phyloP scores from a whole-genome alignment of 2,113 vertebrate species.

The Tenebrosternarchus preto region DNA sequence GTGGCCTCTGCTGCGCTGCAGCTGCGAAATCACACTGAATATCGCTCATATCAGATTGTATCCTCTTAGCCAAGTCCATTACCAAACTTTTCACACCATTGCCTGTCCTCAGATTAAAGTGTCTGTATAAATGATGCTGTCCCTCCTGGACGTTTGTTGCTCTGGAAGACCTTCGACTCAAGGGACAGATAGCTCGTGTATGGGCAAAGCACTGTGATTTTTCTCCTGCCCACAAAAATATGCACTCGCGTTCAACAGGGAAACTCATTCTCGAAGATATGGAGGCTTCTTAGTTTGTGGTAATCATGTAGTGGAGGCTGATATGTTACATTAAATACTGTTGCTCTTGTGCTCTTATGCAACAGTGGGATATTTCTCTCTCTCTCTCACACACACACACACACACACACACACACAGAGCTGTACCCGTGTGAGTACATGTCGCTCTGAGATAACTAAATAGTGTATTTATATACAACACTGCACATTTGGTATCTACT shows the following conservation, averaged over 20 bases:
- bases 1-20: constrained; percentile 31
- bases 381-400: neutral
- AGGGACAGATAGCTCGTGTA: neutral
- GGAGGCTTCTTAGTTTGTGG: neutral
- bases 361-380: neutral
- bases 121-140: neutral
- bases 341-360: neutral
- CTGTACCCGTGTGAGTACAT: too few relatives aligned
- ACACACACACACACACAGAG: neutral
- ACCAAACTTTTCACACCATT: constrained; percentile 19
- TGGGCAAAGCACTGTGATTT: constrained; percentile 19
- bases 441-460: too few relatives aligned
- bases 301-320: neutral
- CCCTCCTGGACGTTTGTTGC: neutral
- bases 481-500: too few relatives aligned
- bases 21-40: constrained; percentile 35
- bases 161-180: neutral
- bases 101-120: neutral
- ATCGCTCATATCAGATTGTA: constrained; percentile 27
- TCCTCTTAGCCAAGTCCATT: constrained; percentile 23
- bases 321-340: constrained; percentile 1
- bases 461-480: too few relatives aligned
- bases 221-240: constrained; percentile 16
- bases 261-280: neutral
- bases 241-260: constrained; percentile 1